Base-by-base conservation (phyloP, 1,140 invertebrate species). In the Telenomus remus region DNA sequence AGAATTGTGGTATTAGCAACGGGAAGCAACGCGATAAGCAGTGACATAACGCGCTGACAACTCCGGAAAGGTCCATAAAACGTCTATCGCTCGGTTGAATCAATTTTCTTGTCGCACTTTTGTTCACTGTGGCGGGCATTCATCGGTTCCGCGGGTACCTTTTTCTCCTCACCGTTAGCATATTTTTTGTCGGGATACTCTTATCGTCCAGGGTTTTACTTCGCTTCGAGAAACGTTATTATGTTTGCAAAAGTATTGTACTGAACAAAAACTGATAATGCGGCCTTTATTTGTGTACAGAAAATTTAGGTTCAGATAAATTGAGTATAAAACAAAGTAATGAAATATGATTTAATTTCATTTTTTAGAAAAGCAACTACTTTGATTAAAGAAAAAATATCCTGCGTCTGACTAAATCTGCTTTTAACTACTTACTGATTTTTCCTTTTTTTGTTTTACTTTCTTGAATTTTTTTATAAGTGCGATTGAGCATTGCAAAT, bases 101-200 rank as follows among this genome's bases (percentile, higher is more conserved):
- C 72, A 69, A 69, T 69, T 75, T 66, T 64, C 69, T 73, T 73
- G 46, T 39, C 7, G 50, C 49, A 61, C 50, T 60, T 69, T 55
- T 53, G 37, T 69, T 55, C 51, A 8, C 13, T 13, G 27, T 11
- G 34, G 11, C 12, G 57, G 57, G 15, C 14, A 61, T 53, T 46
- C 48, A 2, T 3, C 13, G 35, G 11, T 48, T 39, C 39, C 43
- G 54, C 19, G 39, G 47, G 37, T 14, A 57, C 43, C 48, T 33
- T 11, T 69, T 60, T 59, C 42, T 59, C 59, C 2, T 12, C 5
- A 16, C 16, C 65, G 59, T 69, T 69, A 69, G 65, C 65, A 69
- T 69, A 69, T 27, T 69, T 69, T 69, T 69, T 60, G 65, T 39
- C 3, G 14, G 4, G 11, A 8, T 37, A 13, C 42, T 60, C 56